Base-by-base conservation (phyloP, 1,140 invertebrate genomes). In the Pemphigus obesinymphae region DNA sequence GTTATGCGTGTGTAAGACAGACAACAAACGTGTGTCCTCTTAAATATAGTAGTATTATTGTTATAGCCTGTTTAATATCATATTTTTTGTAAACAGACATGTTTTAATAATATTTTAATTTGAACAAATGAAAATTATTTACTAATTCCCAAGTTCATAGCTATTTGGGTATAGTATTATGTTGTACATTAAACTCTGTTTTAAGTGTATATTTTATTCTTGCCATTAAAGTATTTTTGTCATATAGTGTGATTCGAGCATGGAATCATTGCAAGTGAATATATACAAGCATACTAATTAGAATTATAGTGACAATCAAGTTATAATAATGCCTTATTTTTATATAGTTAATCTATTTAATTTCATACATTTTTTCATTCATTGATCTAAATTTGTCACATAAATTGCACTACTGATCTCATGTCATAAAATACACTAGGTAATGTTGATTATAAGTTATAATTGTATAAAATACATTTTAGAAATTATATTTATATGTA, bases 301-400 rank as follows among this genome's bases (percentile, higher is more conserved):
- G 61, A 66, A 66, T 66, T 66, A 66, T 66, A 66, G 61, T 10
- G 61, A 66, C 61, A 66, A 66, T 66, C 61, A 66, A 66, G 20
- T 66, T 66, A 37, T n/a, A 66, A 34, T 66, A 34, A n/a, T 20
- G 2, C 15, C 5, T 61, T 61, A 61, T 61, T 61, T 61, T 61
- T 66, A 66, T 66, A 66, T 8, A 66, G 31, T 34, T 66, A n/a
- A n/a, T 66, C 20, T 6, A 29, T 29, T 31, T 31, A 31, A 61
- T 26, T 20, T 31, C 15, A 31, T 61, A 61, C 26, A 61, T 26
- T 29, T 29, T 61, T 29, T 61, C 26, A 61, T 61, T 61, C 58
- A 61, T 58, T 15, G 23, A n/a, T 58, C 53, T 26, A 26, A 55
- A 58, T 23, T 58, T 58, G 53, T 13, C 11, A n/a, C 26, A 58